Evolutionary conservation across 2,888 invertebrate species (phyloP).

Genomic region (Saturnia pavonia): DNA sequence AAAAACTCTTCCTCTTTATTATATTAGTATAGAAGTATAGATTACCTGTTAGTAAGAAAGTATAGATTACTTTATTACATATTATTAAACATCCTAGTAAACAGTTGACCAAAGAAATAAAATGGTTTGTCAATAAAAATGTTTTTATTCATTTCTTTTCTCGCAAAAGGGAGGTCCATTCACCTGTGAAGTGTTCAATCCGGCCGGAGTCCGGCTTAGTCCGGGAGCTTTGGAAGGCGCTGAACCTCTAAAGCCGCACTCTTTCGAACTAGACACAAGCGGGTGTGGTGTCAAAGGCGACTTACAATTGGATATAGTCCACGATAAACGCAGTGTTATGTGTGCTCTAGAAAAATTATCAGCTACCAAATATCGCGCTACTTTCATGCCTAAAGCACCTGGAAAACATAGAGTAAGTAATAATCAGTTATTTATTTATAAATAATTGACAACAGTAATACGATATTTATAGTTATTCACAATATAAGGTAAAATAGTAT

Average conservation of each 20-base stretch:
- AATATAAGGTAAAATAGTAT: no score
- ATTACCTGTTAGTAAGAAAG: no score
- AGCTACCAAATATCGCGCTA: conserved; percentile 88
- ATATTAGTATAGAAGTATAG: no score
- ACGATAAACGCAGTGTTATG: conserved; percentile 92
- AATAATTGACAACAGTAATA: no score
- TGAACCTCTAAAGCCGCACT: conserved; percentile 91
- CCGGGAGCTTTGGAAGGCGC: conserved; percentile 88
- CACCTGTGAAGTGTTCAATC: conserved; percentile 97
- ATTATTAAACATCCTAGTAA: not conserved
- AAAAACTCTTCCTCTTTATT: no score
- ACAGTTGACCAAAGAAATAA: not conserved
- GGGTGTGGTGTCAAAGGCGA: conserved; percentile 90
- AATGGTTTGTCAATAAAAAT: not conserved
- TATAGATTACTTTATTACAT: no score
- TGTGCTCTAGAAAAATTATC: conserved; percentile 91
- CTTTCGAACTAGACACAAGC: conserved; percentile 86
- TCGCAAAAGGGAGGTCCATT: conserved; percentile 94
- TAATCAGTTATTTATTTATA: no score
- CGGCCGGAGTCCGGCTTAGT: conserved; percentile 92
- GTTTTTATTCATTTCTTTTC: not conserved
- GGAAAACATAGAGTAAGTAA: conserved; percentile 87
- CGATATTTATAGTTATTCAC: no score
- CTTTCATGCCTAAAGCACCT: conserved; percentile 89
- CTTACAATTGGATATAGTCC: conserved; percentile 93